Evolutionary conservation across 2,888 invertebrate species (phyloP).

Genomic region (Thumatha senex): DNA sequence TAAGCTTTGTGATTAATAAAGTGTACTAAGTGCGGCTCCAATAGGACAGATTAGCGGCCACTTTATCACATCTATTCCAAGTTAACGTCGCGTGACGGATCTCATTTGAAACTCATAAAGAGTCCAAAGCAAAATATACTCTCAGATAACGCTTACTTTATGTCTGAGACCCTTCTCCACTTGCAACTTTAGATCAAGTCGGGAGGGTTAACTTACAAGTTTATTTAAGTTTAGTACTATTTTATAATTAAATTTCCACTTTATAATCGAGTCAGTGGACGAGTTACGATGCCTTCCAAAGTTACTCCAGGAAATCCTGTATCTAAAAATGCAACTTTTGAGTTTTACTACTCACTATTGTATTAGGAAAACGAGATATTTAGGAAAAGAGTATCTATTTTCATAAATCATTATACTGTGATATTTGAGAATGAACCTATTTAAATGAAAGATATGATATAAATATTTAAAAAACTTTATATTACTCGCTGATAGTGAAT

Average conservation of each 20-base stretch:
- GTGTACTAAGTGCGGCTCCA: slow-evolving; percentile 82
- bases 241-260: slow-evolving; percentile 75
- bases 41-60: slow-evolving; percentile 83
- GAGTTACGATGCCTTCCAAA: slow-evolving; percentile 47
- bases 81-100: slow-evolving; percentile 83
- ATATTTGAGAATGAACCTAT: too few relatives aligned
- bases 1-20: slow-evolving; percentile 84
- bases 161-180: slow-evolving; percentile 77
- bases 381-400: neutral
- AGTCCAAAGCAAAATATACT: slow-evolving; percentile 82
- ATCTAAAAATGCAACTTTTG: slow-evolving; percentile 13
- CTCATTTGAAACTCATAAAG: slow-evolving; percentile 83
- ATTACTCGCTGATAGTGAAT: too few relatives aligned
- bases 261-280: slow-evolving; percentile 68
- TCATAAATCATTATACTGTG: neutral
- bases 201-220: slow-evolving; percentile 71
- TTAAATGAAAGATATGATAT: too few relatives aligned
- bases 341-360: neutral
- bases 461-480: too few relatives aligned
- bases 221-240: slow-evolving; percentile 74
- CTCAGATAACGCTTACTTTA: slow-evolving; percentile 80
- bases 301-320: slow-evolving; percentile 47
- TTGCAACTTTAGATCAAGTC: slow-evolving; percentile 66
- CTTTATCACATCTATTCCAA: slow-evolving; percentile 82
- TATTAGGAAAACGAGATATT: neutral